phyloP scores from a whole-genome alignment of 2,888 invertebrate species.

The Camponotus fellah region DNA sequence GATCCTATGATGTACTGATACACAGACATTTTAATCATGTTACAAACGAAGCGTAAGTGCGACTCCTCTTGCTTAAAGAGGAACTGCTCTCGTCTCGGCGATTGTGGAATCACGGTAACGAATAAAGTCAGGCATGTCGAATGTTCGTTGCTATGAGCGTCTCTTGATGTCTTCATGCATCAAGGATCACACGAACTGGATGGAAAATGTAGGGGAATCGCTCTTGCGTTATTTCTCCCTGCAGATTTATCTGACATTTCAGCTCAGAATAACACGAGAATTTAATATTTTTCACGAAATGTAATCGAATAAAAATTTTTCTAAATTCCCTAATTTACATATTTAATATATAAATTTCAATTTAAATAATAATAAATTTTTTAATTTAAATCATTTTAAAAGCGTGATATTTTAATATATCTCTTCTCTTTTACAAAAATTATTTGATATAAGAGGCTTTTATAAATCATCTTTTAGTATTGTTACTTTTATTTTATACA shows the following conservation, averaged over 20 bases:
- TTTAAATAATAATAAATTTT: background rate
- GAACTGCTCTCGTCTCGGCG: conserved; percentile 51
- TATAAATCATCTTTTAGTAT: background rate
- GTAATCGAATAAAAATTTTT: background rate
- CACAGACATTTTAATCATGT: conserved; percentile 67
- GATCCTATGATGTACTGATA: conserved; percentile 49
- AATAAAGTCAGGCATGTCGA: conserved; percentile 65
- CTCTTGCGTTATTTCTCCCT: conserved; percentile 27
- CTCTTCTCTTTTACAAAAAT: background rate
- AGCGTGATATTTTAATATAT: background rate
- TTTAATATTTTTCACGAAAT: background rate
- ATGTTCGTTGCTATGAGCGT: conserved; percentile 50
- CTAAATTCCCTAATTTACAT: background rate
- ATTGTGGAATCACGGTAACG: conserved; percentile 52
- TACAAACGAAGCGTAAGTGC: conserved; percentile 56
- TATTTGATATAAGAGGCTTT: background rate
- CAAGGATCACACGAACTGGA: conserved; percentile 38
- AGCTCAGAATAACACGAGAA: conserved; percentile 16
- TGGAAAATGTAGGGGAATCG: conserved; percentile 20
- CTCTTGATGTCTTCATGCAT: conserved; percentile 45
- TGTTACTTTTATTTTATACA: background rate
- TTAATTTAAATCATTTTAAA: background rate
- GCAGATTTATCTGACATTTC: conserved; percentile 9
- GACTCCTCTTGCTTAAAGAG: conserved; percentile 30
- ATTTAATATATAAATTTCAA: background rate